phyloP scores from a whole-genome alignment of 2,888 invertebrate species.

The Homarus gammarus region DNA sequence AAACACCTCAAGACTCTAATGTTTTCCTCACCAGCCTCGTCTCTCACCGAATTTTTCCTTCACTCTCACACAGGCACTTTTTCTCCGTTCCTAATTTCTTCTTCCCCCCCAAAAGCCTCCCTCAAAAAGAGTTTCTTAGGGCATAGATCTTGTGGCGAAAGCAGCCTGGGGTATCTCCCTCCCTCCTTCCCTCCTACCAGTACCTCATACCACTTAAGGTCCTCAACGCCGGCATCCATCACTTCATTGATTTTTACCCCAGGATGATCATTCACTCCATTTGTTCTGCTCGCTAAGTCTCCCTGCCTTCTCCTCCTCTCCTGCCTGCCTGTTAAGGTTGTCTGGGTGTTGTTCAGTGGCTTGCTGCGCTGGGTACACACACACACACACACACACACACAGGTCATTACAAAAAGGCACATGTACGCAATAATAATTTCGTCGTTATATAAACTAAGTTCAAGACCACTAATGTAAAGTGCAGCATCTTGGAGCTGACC shows the following conservation, averaged over 20 bases:
- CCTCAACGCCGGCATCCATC: neutral
- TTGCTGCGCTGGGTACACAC: neutral
- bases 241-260: neutral
- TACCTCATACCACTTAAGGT: neutral
- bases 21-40: neutral
- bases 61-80: neutral
- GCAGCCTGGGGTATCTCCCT: neutral
- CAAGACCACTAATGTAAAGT: no score
- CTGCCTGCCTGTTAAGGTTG: neutral
- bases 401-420: neutral
- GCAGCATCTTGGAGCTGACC: no score
- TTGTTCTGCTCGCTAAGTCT: neutral
- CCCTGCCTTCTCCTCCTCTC: neutral
- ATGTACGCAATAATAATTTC: neutral
- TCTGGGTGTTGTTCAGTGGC: neutral
- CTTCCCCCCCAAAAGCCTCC: neutral
- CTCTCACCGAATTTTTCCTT: neutral
- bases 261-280: neutral
- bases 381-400: neutral
- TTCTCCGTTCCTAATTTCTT: constrained; percentile 1
- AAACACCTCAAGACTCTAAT: neutral
- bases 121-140: neutral
- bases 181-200: neutral
- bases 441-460: no score
- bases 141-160: neutral